These are phyloP conservation scores for Podocnemis expansa DNA, from an alignment of 2,113 vertebrate genomes.

Conservation along the genomic window DNA sequence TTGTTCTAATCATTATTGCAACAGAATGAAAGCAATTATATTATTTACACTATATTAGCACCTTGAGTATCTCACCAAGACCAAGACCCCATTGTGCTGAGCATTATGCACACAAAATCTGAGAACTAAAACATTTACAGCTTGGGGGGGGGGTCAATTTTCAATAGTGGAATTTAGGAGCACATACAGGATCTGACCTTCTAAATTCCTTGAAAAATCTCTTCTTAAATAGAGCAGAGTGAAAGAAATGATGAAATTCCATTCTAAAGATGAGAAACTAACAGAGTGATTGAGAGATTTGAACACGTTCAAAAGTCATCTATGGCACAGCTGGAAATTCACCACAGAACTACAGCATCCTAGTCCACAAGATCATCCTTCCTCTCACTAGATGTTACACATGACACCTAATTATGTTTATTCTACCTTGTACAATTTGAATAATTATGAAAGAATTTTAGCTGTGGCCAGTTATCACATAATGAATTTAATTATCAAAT, in stretches of 20 bases:
- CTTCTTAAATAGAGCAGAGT: background rate
- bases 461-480: background rate
- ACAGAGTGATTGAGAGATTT: background rate
- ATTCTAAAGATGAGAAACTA: background rate
- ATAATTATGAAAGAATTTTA: background rate
- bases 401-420: background rate
- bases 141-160: background rate
- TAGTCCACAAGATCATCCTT: background rate
- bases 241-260: background rate
- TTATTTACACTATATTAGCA: fast-evolving
- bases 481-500: background rate
- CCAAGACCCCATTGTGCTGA: fast-evolving
- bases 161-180: background rate
- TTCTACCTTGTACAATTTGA: background rate
- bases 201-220: background rate
- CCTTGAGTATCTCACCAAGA: background rate
- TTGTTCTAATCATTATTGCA: background rate
- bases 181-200: background rate
- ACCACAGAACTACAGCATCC: background rate
- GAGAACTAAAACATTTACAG: fast-evolving
- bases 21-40: background rate
- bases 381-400: background rate
- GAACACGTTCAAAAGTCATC: background rate
- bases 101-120: background rate
- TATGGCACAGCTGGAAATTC: background rate